A percentile compares a stretch with the other conserved stretches of the same genome.
phyloP scores from a whole-genome alignment of 1,140 invertebrate species.

The Drosophila triauraria region DNA sequence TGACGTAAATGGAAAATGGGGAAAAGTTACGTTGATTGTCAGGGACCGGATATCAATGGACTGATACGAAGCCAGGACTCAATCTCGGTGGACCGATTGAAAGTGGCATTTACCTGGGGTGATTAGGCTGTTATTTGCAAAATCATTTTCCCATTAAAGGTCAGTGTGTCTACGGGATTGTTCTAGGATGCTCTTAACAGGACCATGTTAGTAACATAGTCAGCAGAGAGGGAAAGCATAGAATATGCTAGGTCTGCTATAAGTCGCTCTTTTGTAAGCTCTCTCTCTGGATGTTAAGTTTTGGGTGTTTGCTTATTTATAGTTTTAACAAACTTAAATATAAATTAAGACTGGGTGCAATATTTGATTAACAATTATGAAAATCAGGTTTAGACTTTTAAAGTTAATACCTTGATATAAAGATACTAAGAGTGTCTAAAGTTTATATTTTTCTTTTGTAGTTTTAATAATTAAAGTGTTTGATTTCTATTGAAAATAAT shows the following conservation, averaged over 20 bases:
- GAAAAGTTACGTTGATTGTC: slow-evolving; percentile 16
- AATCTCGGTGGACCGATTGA: slow-evolving; percentile 9
- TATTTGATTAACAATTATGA: too few relatives aligned
- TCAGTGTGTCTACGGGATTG: slow-evolving; percentile 1
- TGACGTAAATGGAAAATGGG: not conserved
- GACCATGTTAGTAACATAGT: slow-evolving; percentile 28
- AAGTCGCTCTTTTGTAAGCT: slow-evolving; percentile 19
- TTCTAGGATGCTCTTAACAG: slow-evolving; percentile 26
- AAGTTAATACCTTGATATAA: too few relatives aligned
- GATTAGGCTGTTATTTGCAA: slow-evolving; percentile 14
- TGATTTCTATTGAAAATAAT: too few relatives aligned
- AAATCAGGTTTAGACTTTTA: too few relatives aligned
- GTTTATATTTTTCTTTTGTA: too few relatives aligned
- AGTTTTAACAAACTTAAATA: too few relatives aligned
- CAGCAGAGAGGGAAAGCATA: slow-evolving; percentile 5
- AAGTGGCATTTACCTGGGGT: slow-evolving; percentile 15
- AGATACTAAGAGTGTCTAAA: too few relatives aligned
- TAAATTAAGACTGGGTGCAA: too few relatives aligned
- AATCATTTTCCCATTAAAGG: slow-evolving; percentile 18
- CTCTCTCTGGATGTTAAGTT: not conserved
- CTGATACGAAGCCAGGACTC: slow-evolving; percentile 12
- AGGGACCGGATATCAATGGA: slow-evolving; percentile 33
- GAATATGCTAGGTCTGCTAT: not conserved
- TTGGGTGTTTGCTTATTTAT: too few relatives aligned
- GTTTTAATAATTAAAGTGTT: too few relatives aligned